Conservation (phyloP, 1,140 invertebrate genomes). For the Rhagoletis zephyria region DNA sequence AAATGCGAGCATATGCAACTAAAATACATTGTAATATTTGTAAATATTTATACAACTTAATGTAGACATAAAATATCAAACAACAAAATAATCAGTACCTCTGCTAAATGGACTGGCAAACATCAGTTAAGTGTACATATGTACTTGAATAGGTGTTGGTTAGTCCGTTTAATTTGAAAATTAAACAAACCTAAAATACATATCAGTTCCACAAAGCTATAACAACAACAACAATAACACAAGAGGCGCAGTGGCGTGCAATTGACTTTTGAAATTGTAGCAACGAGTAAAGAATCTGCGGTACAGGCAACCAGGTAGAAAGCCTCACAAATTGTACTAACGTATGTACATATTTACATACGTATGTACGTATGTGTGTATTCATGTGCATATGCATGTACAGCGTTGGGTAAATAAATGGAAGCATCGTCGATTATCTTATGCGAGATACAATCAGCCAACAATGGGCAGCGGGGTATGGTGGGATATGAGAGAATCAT, state of each 20-base stretch:
- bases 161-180: constrained; percentile 28
- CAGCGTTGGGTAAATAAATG: not conserved
- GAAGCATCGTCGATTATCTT: too few species aligned
- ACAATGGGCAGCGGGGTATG: too few species aligned
- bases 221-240: not conserved
- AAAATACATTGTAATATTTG: not conserved
- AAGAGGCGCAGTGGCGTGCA: not conserved
- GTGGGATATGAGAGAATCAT: too few species aligned
- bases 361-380: not conserved
- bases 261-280: constrained; percentile 37
- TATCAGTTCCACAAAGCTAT: not conserved
- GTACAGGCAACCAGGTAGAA: not conserved
- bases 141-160: constrained; percentile 17
- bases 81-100: constrained; percentile 9
- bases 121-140: constrained; percentile 19
- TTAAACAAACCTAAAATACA: constrained; percentile 27
- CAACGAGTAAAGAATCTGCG: not conserved
- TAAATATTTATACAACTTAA: constrained; percentile 22
- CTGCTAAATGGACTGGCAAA: constrained; percentile 25
- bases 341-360: not conserved
- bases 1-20: constrained; percentile 40
- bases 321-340: not conserved
- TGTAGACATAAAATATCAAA: not conserved
- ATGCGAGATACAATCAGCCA: too few species aligned
- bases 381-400: not conserved